phyloP scores from a whole-genome alignment of 2,797 vertebrate species.

The Spinibarbus caldwelli region DNA sequence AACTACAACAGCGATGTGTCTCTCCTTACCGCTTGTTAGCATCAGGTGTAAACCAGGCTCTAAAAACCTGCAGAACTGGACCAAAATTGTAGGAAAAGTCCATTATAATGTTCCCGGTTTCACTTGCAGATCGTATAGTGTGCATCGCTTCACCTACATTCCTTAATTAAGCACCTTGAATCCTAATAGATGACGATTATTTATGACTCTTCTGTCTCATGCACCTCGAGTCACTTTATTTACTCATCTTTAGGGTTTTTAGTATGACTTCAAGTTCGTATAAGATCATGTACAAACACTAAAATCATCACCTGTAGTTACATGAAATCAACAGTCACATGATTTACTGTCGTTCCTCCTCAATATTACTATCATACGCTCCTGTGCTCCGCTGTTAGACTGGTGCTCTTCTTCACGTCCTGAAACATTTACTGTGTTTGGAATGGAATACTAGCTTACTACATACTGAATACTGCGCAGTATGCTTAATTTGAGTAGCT shows the following conservation, averaged over 20 bases:
- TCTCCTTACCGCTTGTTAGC: background rate
- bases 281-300: background rate
- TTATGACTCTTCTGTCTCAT: slow-evolving; percentile 66
- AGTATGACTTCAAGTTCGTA: background rate
- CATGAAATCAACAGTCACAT: background rate
- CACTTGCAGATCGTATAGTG: background rate
- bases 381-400: background rate
- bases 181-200: slow-evolving; percentile 75
- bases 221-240: slow-evolving; percentile 62
- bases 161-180: slow-evolving; percentile 55
- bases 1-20: background rate
- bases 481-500: too few relatives aligned
- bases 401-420: background rate
- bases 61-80: background rate
- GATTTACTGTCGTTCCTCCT: background rate
- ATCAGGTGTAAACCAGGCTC: background rate
- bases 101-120: background rate
- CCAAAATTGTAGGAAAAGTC: background rate
- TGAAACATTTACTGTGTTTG: background rate
- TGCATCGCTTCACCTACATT: background rate
- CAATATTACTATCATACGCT: background rate
- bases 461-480: background rate
- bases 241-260: slow-evolving; percentile 56
- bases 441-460: slow-evolving; percentile 10
- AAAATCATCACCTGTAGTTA: background rate